Percentiles rank a stretch among this genome's conserved stretches.
Conservation (phyloP, 2,888 invertebrate species). For the Crocallis elinguaria region DNA sequence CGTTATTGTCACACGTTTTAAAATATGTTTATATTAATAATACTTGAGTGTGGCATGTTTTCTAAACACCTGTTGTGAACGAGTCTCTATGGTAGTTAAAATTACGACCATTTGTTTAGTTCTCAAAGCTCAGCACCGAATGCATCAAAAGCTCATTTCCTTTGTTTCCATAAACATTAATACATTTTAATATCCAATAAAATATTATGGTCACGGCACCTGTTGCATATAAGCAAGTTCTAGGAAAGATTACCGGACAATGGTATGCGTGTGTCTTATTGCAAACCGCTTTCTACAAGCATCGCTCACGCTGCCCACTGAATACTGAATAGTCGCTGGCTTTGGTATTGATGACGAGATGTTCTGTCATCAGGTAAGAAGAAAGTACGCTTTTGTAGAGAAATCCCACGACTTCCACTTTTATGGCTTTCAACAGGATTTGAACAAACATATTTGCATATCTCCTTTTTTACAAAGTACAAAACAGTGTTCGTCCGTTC, state of each 20-base stretch:
- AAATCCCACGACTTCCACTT: conserved; percentile 34
- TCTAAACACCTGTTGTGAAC: background rate
- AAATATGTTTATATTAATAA: too few relatives aligned
- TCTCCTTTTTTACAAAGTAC: conserved; percentile 15
- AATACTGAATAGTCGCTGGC: conserved; percentile 64
- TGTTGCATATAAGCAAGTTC: conserved; percentile 75
- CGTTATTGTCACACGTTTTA: too few relatives aligned
- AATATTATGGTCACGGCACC: conserved; percentile 69
- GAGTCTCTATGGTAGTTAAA: background rate
- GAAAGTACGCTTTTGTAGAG: conserved; percentile 34
- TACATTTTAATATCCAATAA: conserved; percentile 40
- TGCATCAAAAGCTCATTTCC: conserved; percentile 34
- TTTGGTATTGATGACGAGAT: conserved; percentile 46
- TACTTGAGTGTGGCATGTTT: too few relatives aligned
- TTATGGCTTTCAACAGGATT: conserved; percentile 31
- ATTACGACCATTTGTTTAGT: background rate
- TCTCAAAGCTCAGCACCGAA: conserved; percentile 19
- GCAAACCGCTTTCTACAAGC: conserved; percentile 83
- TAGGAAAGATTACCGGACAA: conserved; percentile 82
- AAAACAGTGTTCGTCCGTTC: conserved; percentile 22
- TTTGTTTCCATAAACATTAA: conserved; percentile 32
- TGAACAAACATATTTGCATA: conserved; percentile 32
- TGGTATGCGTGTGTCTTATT: conserved; percentile 75
- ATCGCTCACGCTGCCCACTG: conserved; percentile 54
- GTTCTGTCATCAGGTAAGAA: conserved; percentile 14